Evolutionary conservation across 2,888 invertebrate species (phyloP).

Genomic region (Oscheius sp.): DNA sequence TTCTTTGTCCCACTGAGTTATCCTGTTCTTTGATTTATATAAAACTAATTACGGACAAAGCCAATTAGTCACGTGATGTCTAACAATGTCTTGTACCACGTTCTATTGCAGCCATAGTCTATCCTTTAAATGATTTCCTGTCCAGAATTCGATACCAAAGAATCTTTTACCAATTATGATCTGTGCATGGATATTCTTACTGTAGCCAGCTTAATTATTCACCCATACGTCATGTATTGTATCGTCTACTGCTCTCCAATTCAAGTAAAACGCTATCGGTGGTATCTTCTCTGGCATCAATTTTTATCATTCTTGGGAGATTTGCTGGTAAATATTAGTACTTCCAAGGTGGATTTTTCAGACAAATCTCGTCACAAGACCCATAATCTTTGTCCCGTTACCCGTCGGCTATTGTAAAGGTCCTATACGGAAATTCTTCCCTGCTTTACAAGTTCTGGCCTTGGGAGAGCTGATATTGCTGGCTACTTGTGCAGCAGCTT

Average conservation of each 20-base stretch:
- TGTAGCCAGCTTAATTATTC: neutral
- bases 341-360: neutral
- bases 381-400: neutral
- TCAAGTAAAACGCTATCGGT: neutral
- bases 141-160: too few species aligned
- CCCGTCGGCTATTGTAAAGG: neutral
- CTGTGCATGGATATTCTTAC: neutral
- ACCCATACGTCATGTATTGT: neutral
- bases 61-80: too few species aligned
- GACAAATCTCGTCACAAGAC: neutral
- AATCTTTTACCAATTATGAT: too few species aligned
- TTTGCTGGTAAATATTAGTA: neutral
- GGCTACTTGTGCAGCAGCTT: neutral
- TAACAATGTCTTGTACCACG: too few species aligned
- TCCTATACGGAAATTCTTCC: neutral
- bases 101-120: too few species aligned
- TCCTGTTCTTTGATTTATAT: too few species aligned
- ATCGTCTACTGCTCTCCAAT: neutral
- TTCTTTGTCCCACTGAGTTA: too few species aligned
- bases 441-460: neutral
- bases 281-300: constrained; percentile 12
- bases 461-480: neutral
- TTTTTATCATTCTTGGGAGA: neutral
- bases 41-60: too few species aligned
- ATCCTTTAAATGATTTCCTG: too few species aligned